Conservation (phyloP, 2,888 invertebrate genomes). For the Drosophila siamana region DNA sequence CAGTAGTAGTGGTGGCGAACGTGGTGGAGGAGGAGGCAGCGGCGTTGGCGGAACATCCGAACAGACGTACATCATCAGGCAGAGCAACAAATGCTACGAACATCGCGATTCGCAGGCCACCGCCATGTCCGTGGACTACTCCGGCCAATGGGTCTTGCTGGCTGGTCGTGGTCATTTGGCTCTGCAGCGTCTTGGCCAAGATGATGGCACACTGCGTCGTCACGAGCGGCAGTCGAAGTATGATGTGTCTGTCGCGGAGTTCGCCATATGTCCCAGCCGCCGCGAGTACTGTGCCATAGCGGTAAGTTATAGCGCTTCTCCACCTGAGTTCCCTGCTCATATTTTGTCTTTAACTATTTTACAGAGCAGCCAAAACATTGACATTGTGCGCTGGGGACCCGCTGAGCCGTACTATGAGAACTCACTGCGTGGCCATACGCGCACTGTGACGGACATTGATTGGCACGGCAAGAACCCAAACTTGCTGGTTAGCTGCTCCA, state of each 20-base stretch:
- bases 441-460: conserved; percentile 95
- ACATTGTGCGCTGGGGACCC: conserved; percentile 92
- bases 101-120: conserved; percentile 95
- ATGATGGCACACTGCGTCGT: conserved; percentile 88
- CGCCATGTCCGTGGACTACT: conserved; percentile 92
- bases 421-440: conserved; percentile 92
- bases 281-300: conserved; percentile 95
- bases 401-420: conserved; percentile 90
- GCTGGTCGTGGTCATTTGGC: conserved; percentile 94
- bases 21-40: conserved; percentile 31
- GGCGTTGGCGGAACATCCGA: conserved; percentile 56
- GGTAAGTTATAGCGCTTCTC: conserved; percentile 86
- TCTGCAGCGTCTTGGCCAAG: conserved; percentile 88
- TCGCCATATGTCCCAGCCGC: conserved; percentile 93
- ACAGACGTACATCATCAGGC: conserved; percentile 79
- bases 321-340: neutral
- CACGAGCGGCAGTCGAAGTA: conserved; percentile 96
- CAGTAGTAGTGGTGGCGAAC: conserved; percentile 43
- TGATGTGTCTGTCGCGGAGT: conserved; percentile 96
- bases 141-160: conserved; percentile 93
- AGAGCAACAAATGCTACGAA: conserved; percentile 86
- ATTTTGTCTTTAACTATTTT: neutral
- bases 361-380: conserved; percentile 94
- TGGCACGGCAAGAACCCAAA: conserved; percentile 94
- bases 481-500: conserved; percentile 94